Evolutionary conservation across 2,113 vertebrate genomes (phyloP).

Genomic region (Seriola quinqueradiata): DNA sequence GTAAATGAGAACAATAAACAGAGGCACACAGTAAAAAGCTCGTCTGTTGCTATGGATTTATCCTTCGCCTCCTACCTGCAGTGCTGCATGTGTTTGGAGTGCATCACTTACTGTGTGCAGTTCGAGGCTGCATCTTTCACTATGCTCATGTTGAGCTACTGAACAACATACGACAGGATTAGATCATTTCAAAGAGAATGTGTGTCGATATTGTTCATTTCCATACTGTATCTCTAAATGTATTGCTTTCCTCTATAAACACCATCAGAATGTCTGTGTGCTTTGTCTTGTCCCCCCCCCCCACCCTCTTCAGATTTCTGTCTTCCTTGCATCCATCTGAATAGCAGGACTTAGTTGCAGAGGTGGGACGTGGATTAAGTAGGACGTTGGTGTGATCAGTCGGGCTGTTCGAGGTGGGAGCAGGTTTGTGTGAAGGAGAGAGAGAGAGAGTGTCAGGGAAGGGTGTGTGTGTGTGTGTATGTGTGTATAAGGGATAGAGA

Average conservation of each 20-base stretch:
- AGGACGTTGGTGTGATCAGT: conserved; percentile 50
- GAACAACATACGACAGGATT: not conserved
- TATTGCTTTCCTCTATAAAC: conserved; percentile 3
- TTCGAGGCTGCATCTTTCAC: not conserved
- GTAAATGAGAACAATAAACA: conserved; percentile 50
- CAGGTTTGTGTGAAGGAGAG: conserved; percentile 21
- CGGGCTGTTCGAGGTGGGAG: conserved; percentile 19
- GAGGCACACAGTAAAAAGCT: conserved; percentile 19
- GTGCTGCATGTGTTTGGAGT: conserved; percentile 27
- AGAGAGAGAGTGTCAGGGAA: not conserved
- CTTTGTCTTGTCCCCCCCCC: conserved; percentile 14
- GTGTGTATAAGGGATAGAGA: conserved; percentile 3
- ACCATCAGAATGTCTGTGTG: not conserved
- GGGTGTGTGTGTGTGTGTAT: not conserved
- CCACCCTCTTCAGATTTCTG: conserved; percentile 1
- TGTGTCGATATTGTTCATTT: not conserved
- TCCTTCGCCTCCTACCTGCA: conserved; percentile 31
- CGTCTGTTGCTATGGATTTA: conserved; percentile 18
- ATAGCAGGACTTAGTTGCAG: conserved; percentile 34
- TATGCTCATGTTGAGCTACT: not conserved
- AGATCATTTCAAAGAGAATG: not conserved
- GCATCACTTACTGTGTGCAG: conserved; percentile 6
- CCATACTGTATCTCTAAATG: not conserved
- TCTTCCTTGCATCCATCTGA: conserved; percentile 30
- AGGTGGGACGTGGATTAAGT: conserved; percentile 50